A percentile compares a stretch with the other conserved stretches of the same genome.
phyloP scores from a whole-genome alignment of 1,140 invertebrate genomes.

The Hylaeus anthracinus region DNA sequence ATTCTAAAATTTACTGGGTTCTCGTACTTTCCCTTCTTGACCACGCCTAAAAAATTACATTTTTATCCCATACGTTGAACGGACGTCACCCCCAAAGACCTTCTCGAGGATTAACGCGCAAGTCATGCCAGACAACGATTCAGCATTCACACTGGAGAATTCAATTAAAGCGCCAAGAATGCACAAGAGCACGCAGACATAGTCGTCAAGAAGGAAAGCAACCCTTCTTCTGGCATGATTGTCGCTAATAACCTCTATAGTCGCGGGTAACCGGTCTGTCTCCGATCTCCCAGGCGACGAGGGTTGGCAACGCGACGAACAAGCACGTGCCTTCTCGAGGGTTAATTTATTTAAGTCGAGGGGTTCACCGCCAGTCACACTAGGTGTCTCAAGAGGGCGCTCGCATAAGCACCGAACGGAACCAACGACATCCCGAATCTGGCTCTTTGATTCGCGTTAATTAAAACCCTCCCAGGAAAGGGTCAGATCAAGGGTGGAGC shows the following conservation, averaged over 20 bases:
- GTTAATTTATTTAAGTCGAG: slow-evolving; percentile 39
- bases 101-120: neutral
- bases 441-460: slow-evolving; percentile 16
- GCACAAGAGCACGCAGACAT: no score
- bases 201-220: neutral
- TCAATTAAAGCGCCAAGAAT: slow-evolving; percentile 18
- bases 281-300: neutral
- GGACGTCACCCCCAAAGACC: no score
- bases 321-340: slow-evolving; percentile 35
- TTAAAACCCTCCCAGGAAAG: slow-evolving; percentile 5
- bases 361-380: slow-evolving; percentile 3
- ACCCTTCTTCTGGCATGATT: slow-evolving; percentile 23
- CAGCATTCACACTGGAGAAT: neutral
- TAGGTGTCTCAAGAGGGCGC: slow-evolving; percentile 31
- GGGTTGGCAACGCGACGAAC: slow-evolving; percentile 11
- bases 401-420: neutral
- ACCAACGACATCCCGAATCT: neutral
- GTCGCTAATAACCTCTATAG: slow-evolving; percentile 23
- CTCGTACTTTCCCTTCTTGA: no score
- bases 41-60: no score
- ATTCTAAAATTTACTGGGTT: no score
- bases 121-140: neutral
- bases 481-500: neutral
- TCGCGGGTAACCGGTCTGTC: slow-evolving; percentile 28
- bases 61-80: no score